phyloP scores from a whole-genome alignment of 2,113 vertebrate genomes.

The Chiloscyllium plagiosum region DNA sequence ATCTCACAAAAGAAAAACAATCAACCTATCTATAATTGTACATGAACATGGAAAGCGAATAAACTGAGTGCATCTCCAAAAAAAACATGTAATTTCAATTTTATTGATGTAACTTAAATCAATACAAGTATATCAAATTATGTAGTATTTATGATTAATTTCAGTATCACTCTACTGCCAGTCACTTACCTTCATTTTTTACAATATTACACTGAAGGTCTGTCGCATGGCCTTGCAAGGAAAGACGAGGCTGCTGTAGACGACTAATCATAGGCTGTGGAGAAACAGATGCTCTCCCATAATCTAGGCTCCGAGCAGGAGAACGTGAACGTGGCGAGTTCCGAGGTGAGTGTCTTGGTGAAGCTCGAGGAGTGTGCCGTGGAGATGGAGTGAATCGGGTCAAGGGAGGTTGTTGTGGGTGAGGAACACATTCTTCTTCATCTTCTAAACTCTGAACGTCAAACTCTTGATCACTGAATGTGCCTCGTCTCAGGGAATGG shows the following conservation, averaged over 20 bases:
- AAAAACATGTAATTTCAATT: background rate
- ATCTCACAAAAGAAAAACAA: too few species aligned
- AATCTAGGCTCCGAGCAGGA: constrained; percentile 83
- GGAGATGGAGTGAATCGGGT: constrained; percentile 90
- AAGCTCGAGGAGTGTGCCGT: constrained; percentile 83
- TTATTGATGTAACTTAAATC: background rate
- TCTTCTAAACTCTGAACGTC: constrained; percentile 94
- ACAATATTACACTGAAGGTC: constrained; percentile 83
- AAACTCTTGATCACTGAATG: constrained; percentile 93
- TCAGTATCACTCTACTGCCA: background rate
- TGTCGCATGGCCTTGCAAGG: constrained; percentile 80
- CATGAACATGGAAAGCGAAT: background rate
- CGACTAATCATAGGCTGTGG: constrained; percentile 91
- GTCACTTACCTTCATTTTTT: constrained; percentile 84
- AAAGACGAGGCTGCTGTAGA: constrained; percentile 91
- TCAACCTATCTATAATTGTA: too few species aligned
- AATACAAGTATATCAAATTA: background rate
- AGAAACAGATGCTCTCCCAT: constrained; percentile 75
- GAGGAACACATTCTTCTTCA: constrained; percentile 81
- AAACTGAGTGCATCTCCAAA: background rate
- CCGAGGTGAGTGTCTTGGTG: constrained; percentile 76
- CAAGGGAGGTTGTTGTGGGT: constrained; percentile 72
- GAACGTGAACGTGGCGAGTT: constrained; percentile 91
- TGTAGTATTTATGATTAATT: background rate
- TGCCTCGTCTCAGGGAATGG: constrained; percentile 84